Evolutionary conservation across 2,113 vertebrate genomes (phyloP), one percentile per base, ranked within the genome.

Genomic region (Spea multiplicata): DNA sequence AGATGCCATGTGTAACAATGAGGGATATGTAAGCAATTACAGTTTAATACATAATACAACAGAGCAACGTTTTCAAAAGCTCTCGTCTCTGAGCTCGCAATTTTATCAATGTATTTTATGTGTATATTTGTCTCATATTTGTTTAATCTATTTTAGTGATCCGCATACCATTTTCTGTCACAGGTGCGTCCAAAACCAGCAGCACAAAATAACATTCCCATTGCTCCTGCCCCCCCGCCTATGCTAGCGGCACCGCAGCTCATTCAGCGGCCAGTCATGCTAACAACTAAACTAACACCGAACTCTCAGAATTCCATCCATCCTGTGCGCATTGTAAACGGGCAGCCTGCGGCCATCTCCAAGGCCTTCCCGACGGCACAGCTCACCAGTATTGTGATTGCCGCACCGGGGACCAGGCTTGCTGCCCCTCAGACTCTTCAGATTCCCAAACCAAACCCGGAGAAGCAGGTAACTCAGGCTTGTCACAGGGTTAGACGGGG

Each of bases 221-320:
- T 99, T 61, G 96, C 97, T 78, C 97, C 97, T 65, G 96, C 97
- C 44, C 97, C 96, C 61, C 96, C 96, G 82, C 96, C 97, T 64
- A 98, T 98, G 96, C 95, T 99, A 91, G 95, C 96, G 46, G 95
- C 97, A 82, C 96, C 96, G 83, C 96, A 97, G 78, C 91, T 98
- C 84, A 94, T 98, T 82, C 97, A 98, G 92, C 90, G 95, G 72
- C 96, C 97, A 4, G 94, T 98, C 87, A 97, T 98, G 96, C 81
- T 98, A 87, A 93, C 97, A 75, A 94, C 95, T 59, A 98, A 98
- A 86, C 90, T 98, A 87, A 93, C 95, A 3, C 89, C 96, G 73
- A 89, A 92, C 5, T 94, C 93, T 84, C 91, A 95, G 46, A 95
- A 96, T 48, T 96, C 96, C 87, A 98, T 99, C 75, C 97, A 98